These are phyloP conservation scores for Acanthochromis polyacanthus DNA, from an alignment of 2,113 vertebrate genomes.

Conservation along the genomic window DNA sequence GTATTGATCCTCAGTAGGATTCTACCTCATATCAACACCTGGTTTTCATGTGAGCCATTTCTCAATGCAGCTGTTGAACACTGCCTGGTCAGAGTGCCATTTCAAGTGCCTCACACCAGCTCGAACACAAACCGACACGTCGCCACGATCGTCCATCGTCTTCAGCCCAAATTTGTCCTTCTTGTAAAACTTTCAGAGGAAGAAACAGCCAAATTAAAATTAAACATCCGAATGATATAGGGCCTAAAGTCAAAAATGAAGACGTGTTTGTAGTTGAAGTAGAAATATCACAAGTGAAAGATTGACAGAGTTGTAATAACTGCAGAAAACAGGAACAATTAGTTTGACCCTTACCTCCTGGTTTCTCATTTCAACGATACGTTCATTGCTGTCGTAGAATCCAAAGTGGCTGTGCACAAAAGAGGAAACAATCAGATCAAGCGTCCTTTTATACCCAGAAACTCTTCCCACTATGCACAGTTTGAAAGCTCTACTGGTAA, in stretches of 20 bases:
- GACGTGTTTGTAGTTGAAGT: no score
- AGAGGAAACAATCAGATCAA: conserved; percentile 36
- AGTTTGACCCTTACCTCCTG: conserved; percentile 84
- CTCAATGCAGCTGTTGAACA: conserved; percentile 87
- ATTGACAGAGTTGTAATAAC: no score
- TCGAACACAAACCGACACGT: conserved; percentile 78
- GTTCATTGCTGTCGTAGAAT: conserved; percentile 89
- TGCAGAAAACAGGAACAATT: no score
- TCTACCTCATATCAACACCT: no score
- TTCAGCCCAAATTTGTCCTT: conserved; percentile 88
- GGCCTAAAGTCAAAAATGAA: no score
- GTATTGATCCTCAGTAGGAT: background rate
- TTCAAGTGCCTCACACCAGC: conserved; percentile 83
- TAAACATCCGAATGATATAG: no score
- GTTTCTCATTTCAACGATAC: conserved; percentile 86
- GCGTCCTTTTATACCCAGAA: no score
- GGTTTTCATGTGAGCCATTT: conserved; percentile 85
- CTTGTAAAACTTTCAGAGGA: conserved; percentile 77
- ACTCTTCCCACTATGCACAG: no score
- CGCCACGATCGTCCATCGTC: conserved; percentile 83
- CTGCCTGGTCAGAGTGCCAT: conserved; percentile 88
- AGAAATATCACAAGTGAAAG: no score
- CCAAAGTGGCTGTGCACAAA: conserved; percentile 86
- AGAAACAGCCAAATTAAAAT: background rate
- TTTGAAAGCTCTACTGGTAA: no score